A percentile compares a stretch with the other conserved stretches of the same genome.
phyloP scores from a whole-genome alignment of 2,888 invertebrate species.

The Heteromyza rotundicornis region DNA sequence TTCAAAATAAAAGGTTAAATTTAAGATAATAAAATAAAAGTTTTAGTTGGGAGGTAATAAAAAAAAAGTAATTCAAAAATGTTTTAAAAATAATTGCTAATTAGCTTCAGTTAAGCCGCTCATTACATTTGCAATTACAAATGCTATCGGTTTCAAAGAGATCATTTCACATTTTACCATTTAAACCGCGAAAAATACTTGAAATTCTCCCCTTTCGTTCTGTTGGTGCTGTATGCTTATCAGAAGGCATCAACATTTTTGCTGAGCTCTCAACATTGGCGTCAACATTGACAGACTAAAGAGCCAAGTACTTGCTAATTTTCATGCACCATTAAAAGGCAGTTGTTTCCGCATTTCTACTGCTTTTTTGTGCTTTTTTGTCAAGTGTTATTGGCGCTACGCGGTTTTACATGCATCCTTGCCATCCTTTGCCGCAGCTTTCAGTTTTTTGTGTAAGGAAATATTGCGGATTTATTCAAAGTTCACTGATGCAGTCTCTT shows the following conservation, averaged over 20 bases:
- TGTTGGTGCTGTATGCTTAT: too few species aligned
- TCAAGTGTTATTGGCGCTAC: constrained; percentile 17
- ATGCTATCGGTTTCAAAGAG: neutral
- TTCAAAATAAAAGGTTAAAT: too few species aligned
- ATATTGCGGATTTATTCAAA: constrained; percentile 42
- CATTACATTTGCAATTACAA: neutral
- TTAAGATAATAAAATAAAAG: too few species aligned
- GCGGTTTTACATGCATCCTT: constrained; percentile 11
- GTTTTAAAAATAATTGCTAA: constrained; percentile 48
- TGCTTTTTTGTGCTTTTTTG: constrained; percentile 24
- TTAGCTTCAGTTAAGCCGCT: constrained; percentile 41
- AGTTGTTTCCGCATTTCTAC: neutral
- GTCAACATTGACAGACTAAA: constrained; percentile 6
- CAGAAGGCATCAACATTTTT: constrained; percentile 15
- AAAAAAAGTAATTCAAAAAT: too few species aligned
- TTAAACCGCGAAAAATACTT: too few species aligned
- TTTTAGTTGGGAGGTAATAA: too few species aligned
- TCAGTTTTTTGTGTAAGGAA: too few species aligned
- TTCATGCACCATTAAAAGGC: constrained; percentile 57
- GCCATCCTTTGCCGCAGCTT: constrained; percentile 26
- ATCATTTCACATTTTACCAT: too few species aligned
- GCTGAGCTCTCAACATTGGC: neutral
- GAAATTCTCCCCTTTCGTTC: too few species aligned
- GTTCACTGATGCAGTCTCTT: constrained; percentile 51
- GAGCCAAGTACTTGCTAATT: constrained; percentile 53